phyloP scores from a whole-genome alignment of 35 echinoderm and acorn worm species.

The Anneissia japonica region DNA sequence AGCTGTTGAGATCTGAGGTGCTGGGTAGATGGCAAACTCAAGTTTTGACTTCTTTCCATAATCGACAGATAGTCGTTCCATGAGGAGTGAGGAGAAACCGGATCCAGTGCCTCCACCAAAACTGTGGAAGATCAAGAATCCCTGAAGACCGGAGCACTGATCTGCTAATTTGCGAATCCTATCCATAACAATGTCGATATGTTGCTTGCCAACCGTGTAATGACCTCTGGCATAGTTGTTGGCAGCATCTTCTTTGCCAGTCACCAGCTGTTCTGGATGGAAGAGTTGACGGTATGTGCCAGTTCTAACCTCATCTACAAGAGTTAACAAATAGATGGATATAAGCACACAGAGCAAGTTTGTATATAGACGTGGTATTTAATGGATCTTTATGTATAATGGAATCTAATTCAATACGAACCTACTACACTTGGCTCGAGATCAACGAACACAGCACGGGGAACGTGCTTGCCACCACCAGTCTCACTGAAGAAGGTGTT shows the following conservation, averaged over 20 bases:
- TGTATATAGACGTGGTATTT: too few relatives aligned
- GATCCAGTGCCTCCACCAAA: constrained; percentile 58
- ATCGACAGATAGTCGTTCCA: constrained; percentile 7
- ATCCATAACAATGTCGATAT: constrained; percentile 31
- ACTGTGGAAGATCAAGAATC: constrained; percentile 61
- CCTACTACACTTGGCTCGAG: constrained; percentile 36
- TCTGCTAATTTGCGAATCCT: constrained; percentile 47
- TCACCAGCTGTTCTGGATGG: constrained; percentile 79
- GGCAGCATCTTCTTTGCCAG: constrained; percentile 76
- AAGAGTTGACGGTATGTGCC: constrained; percentile 51
- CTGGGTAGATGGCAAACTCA: too few relatives aligned
- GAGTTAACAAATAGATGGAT: neutral
- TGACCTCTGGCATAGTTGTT: constrained; percentile 84
- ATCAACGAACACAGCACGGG: constrained; percentile 34
- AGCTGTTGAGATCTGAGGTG: neutral
- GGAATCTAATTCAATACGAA: too few relatives aligned
- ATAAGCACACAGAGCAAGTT: neutral
- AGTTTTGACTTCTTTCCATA: too few relatives aligned
- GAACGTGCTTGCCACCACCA: constrained; percentile 29
- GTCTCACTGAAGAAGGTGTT: constrained; percentile 39
- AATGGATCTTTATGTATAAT: too few relatives aligned
- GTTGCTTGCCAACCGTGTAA: constrained; percentile 46
- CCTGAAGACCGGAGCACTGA: constrained; percentile 54
- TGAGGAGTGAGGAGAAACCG: constrained; percentile 47
- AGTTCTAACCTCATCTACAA: constrained; percentile 65